These are phyloP conservation scores for Mirounga angustirostris DNA, from an alignment of 2,113 vertebrate genomes.

Conservation along the genomic window DNA sequence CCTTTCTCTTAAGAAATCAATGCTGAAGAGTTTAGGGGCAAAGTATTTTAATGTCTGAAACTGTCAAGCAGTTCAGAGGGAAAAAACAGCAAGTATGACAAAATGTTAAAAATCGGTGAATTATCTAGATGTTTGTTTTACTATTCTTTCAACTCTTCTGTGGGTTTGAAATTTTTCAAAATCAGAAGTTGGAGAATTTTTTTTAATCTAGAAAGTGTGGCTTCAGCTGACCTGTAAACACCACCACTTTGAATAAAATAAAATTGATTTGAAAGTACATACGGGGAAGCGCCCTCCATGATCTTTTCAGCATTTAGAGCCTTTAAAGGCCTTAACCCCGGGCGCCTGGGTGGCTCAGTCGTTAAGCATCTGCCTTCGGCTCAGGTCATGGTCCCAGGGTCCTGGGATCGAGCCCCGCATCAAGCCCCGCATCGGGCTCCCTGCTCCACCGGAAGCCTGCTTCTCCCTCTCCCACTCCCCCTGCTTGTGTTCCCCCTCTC, in stretches of 20 bases:
- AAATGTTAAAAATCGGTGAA: neutral
- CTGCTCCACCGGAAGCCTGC: no score
- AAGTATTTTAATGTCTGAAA: slow-evolving; percentile 2
- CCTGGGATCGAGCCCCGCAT: no score
- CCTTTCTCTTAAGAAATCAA: slow-evolving; percentile 40
- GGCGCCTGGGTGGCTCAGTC: no score
- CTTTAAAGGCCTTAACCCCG: neutral
- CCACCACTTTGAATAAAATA: neutral
- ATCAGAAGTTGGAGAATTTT: neutral
- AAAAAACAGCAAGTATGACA: neutral
- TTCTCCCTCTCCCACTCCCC: no score
- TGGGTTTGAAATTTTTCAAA: slow-evolving; percentile 16
- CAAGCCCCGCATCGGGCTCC: no score
- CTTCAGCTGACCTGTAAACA: neutral
- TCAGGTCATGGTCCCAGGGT: no score
- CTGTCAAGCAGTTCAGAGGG: neutral
- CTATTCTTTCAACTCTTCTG: neutral
- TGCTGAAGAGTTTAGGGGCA: neutral
- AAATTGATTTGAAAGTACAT: slow-evolving; percentile 17
- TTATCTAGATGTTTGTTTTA: neutral
- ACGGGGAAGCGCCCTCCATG: neutral
- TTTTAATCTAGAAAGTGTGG: slow-evolving; percentile 4
- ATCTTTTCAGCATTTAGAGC: neutral
- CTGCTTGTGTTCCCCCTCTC: no score
- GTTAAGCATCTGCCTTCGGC: no score